Evolutionary conservation across 1,140 invertebrate species (phyloP).

Genomic region (Saccostrea cuccullata): DNA sequence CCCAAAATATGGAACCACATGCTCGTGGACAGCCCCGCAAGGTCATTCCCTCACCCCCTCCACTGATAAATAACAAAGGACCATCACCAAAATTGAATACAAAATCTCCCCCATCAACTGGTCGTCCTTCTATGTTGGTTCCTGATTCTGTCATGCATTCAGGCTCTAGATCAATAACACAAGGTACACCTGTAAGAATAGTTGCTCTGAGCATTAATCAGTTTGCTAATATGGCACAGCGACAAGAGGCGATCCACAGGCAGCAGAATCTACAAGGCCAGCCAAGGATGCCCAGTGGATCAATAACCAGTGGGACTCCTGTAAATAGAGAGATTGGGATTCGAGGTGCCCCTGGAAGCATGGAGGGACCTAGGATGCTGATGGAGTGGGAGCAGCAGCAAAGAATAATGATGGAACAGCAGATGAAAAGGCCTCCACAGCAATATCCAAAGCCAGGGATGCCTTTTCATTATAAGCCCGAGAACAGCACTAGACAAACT

Average conservation of each 20-base stretch:
- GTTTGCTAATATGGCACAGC: constrained; percentile 29
- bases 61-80: constrained; percentile 70
- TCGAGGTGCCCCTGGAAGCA: constrained; percentile 55
- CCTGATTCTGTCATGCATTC: constrained; percentile 92
- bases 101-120: constrained; percentile 67
- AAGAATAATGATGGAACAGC: constrained; percentile 49
- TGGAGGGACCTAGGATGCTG: constrained; percentile 59
- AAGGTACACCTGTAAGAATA: constrained; percentile 60
- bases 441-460: neutral
- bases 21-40: constrained; percentile 50
- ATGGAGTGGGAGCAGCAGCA: constrained; percentile 54
- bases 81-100: constrained; percentile 63
- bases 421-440: neutral
- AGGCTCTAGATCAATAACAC: constrained; percentile 82
- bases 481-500: constrained; percentile 82
- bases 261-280: constrained; percentile 83
- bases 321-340: constrained; percentile 80
- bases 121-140: constrained; percentile 56
- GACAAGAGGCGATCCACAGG: constrained; percentile 48
- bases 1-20: constrained; percentile 50
- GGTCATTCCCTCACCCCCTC: constrained; percentile 73
- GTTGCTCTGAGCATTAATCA: constrained; percentile 45
- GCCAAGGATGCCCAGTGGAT: constrained; percentile 86
- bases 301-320: constrained; percentile 94
- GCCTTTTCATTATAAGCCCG: constrained; percentile 45